Evolutionary conservation across 64 coral and sea anemone genomes (phyloP), one percentile per base, ranked within the genome.

Genomic region (Montipora cactus): DNA sequence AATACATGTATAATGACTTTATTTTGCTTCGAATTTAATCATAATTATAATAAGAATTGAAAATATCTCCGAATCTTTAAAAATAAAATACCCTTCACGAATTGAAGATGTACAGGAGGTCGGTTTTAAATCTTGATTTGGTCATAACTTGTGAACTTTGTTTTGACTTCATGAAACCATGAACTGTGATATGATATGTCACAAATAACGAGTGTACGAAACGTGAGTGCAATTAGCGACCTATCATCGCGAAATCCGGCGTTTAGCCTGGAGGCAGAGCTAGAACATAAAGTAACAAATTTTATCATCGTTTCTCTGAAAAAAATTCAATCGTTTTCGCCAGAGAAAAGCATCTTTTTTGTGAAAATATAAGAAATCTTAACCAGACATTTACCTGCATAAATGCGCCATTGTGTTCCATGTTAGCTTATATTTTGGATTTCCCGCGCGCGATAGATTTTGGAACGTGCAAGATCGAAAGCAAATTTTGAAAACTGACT

Each of bases 381-480:
- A 12, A 67, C 11, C 12, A 67, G 16, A 1, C 14, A 5, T 71
- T 21, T n/a, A 5, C 68, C 21, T 20, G 68, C 18, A 71, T 81
- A 64, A 64, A 64, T 64, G 4, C 51, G 7, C 7, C 79, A 44
- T 37, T 53, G 5, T 85, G 68, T 70, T 10, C 6, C 16, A n/a
- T 50, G 11, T 71, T 5, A 62, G n/a, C 46, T 68, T 84, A 8
- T 22, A 13, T 67, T 84, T 84, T 48, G 47, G 66, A 71, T 71
- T 71, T 86, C 82, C 82, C 82, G 82, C 82, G 82, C 82, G 82
- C 82, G 44, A 49, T 49, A 5, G 22, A 86, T 51, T 22, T 48
- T 72, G 18, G 18, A 8, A 50, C 82, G 44, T 8, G 64, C 47
- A 12, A 69, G 37, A 44, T 49, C 12, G 18, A 7, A 20, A 59